Evolutionary conservation across 2,888 invertebrate genomes (phyloP), one percentile per base, ranked within the genome.

Genomic region (Pasiphila rectangulata): DNA sequence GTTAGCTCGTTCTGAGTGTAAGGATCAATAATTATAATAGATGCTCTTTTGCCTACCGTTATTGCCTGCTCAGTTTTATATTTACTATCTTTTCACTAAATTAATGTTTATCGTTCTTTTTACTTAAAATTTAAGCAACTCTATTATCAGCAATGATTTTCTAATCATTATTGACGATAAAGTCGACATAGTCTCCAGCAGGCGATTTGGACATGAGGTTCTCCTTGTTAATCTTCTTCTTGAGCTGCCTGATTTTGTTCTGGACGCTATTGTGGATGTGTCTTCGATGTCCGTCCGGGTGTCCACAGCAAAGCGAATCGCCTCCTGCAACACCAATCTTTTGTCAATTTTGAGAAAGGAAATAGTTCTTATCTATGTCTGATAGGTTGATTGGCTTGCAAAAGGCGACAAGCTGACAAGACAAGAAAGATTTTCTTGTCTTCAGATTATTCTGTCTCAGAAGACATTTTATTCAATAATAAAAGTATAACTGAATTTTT

Each of bases 241-340:
- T 73, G 64, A 86, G 47, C 23, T 64, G 61, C 3, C 70, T 59
- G 23, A 88, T 68, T 60, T 79, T 82, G 55, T 61, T 76, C 47
- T 72, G 64, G 3, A 88, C 68, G 24, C 63, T 63, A 41, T 71
- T 74, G 55, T 85, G 86, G 0, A 88, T 63, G 37, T 63, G 74
- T 45, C 81, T 63, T 24, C 86, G 80, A 37, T 86, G 87, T 1
- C 85, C 87, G 37, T 79, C 62, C 0, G 76, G 77, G 32, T 75
- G 75, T 27, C 45, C 59, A 59, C 72, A 75, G 69, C 72, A 75
- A 51, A 73, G 62, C 55, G 75, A 60, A 67, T 81, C 88, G 68
- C 86, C 88, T 74, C 84, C 85, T 87, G 86, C 84, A 88, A 84
- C 21, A 40, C 78, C 82, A 83, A 82, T 77, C 71, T 75, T 69